These are phyloP conservation scores for Alloscopus bannaensis DNA, from an alignment of 2,888 invertebrate genomes.

Conservation along the genomic window DNA sequence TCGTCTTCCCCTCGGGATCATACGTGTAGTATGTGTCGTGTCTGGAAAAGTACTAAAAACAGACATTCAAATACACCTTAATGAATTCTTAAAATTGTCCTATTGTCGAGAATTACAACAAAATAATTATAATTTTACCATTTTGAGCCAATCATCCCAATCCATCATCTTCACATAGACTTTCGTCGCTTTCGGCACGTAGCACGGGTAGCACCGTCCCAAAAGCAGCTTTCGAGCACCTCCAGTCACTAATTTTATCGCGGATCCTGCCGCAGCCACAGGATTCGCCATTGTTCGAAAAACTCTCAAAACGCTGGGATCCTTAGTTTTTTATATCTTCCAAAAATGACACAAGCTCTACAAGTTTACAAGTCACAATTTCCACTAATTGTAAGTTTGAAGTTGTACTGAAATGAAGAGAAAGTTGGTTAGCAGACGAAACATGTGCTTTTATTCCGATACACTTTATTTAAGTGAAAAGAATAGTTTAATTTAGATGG, in stretches of 20 bases:
- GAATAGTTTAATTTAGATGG: too few species aligned
- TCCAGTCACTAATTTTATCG: slow-evolving; percentile 43
- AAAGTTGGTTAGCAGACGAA: too few species aligned
- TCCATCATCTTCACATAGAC: slow-evolving; percentile 85
- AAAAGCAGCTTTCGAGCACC: slow-evolving; percentile 76
- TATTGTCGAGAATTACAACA: slow-evolving; percentile 9
- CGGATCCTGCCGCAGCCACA: slow-evolving; percentile 5
- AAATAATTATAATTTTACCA: slow-evolving; percentile 84
- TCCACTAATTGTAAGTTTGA: too few species aligned
- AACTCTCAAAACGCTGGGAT: too few species aligned
- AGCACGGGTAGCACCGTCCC: slow-evolving; percentile 87
- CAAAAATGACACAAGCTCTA: too few species aligned
- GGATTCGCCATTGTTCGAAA: slow-evolving; percentile 30
- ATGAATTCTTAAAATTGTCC: not conserved
- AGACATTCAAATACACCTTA: slow-evolving; percentile 71
- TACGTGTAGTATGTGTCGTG: slow-evolving; percentile 85
- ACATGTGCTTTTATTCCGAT: too few species aligned
- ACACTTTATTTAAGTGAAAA: too few species aligned
- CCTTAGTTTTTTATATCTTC: too few species aligned
- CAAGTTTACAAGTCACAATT: too few species aligned
- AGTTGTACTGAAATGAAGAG: too few species aligned
- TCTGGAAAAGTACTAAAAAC: slow-evolving; percentile 85
- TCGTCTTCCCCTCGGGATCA: slow-evolving; percentile 86
- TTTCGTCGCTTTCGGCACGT: slow-evolving; percentile 87
- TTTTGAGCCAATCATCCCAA: slow-evolving; percentile 84